phyloP scores from a whole-genome alignment of 1,140 invertebrate genomes.

The Zophobas morio region DNA sequence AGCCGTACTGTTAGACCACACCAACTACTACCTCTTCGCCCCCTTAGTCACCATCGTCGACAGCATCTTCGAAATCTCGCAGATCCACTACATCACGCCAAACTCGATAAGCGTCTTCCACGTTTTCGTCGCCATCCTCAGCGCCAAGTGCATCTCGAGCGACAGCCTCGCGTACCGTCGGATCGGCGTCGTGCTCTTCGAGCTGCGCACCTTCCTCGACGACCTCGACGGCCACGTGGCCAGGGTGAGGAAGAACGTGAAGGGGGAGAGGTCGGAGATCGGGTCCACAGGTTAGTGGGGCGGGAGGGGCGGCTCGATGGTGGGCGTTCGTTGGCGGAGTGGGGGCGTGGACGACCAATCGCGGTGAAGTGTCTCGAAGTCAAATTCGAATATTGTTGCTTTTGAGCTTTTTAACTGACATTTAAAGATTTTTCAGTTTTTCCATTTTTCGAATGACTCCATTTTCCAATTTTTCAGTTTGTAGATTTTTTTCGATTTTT shows the following conservation, averaged over 20 bases:
- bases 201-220: conserved; percentile 83
- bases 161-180: conserved; percentile 77
- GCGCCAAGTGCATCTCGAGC: conserved; percentile 79
- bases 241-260: conserved; percentile 77
- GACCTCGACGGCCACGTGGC: conserved; percentile 86
- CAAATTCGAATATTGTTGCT: too few species aligned
- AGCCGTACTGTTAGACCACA: conserved; percentile 81
- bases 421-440: too few species aligned
- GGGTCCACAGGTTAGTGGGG: conserved; percentile 72
- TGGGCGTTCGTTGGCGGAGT: too few species aligned
- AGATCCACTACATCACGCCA: conserved; percentile 78
- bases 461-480: too few species aligned
- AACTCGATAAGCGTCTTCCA: conserved; percentile 85
- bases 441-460: too few species aligned
- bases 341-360: too few species aligned
- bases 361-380: too few species aligned
- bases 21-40: conserved; percentile 84
- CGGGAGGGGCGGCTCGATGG: too few species aligned
- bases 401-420: too few species aligned
- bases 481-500: too few species aligned
- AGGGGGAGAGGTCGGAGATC: conserved; percentile 80
- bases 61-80: conserved; percentile 74
- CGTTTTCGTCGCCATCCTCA: conserved; percentile 78
- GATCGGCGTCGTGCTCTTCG: conserved; percentile 80
- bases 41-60: conserved; percentile 79